Base-by-base conservation (phyloP, 2,113 vertebrate genomes). In the Suncus etruscus region DNA sequence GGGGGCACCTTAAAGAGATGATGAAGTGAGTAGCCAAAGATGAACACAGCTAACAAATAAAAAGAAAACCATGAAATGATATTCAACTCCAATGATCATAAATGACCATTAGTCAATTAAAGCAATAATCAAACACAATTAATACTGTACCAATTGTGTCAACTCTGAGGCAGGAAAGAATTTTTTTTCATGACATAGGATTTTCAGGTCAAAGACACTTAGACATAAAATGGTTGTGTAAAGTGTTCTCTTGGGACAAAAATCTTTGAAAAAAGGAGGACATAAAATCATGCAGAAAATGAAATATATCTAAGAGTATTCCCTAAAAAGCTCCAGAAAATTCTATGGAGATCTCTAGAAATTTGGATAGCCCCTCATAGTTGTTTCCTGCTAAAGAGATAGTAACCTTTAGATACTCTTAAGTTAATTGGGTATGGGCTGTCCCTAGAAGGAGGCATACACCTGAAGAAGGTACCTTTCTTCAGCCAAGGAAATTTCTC, bases 1-100 rank as follows among this genome's bases (percentile, higher is more conserved):
- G 98, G 98, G 83, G 96, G 69, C 97, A 96, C 92, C 96, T 98
- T 72, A 96, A 92, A 61, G 96, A 97, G 47, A 95, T 98, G 78
- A 95, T 98, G 84, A 97, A 95, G 98, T 98, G 92, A 97, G 97
- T 97, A 88, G 76, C 39, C 54, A 68, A 32, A n/a, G 39, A 65
- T 25, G 39, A n/a, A 25, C 68, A 4, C 16, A 65, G 9, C 81
- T 1, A 86, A 18, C 16, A 74, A 32, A 27, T 25, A 11, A 29
- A 93, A 90, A 84, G 32, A 25, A 48, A 81, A 89, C 10, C 76
- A 15, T 39, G n/a, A 48, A 65, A 78, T 69, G 39, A 61, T 31
- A 51, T 8, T 82, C 70, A 72, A 73, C 6, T 2, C 39, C 22
- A 69, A 63, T 72, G 12, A 65, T 48, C n/a, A 87, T 54, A 70